phyloP scores from a whole-genome alignment of 2,113 vertebrate species.

The Thamnophis sirtalis region DNA sequence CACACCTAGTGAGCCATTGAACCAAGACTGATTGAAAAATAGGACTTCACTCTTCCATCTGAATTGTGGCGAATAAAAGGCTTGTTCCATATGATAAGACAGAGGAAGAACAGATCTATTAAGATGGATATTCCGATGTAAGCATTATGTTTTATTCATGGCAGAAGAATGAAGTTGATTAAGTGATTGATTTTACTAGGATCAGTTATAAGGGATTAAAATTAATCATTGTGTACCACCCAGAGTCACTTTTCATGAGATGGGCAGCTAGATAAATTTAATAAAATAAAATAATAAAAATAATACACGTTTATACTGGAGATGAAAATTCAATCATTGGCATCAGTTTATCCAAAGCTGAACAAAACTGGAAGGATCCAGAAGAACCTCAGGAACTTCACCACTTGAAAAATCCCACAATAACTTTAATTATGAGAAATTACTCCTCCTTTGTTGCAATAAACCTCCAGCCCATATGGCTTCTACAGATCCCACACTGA shows the following conservation, averaged over 20 bases:
- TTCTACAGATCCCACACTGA: constrained; percentile 85
- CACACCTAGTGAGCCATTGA: too few relatives aligned
- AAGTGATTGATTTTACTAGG: neutral
- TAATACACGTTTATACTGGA: neutral
- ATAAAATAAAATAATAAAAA: neutral
- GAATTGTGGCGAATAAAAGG: neutral
- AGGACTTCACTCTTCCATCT: neutral
- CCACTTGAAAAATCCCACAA: neutral
- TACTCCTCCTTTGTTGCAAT: constrained; percentile 86
- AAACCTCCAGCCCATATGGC: constrained; percentile 97
- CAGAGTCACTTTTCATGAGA: neutral
- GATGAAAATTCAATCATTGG: accelerated
- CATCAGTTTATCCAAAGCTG: neutral
- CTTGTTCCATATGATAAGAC: neutral
- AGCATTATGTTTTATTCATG: neutral
- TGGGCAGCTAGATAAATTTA: neutral
- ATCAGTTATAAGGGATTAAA: neutral
- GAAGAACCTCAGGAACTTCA: neutral
- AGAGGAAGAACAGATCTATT: neutral
- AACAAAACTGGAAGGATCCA: neutral
- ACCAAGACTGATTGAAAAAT: neutral
- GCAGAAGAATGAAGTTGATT: neutral
- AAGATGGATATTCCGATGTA: neutral
- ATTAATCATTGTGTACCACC: neutral
- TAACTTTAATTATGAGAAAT: neutral